Percentiles rank a stretch among this genome's conserved stretches.
Conservation (phyloP, 2,113 vertebrate species). For the Otolemur garnettii region DNA sequence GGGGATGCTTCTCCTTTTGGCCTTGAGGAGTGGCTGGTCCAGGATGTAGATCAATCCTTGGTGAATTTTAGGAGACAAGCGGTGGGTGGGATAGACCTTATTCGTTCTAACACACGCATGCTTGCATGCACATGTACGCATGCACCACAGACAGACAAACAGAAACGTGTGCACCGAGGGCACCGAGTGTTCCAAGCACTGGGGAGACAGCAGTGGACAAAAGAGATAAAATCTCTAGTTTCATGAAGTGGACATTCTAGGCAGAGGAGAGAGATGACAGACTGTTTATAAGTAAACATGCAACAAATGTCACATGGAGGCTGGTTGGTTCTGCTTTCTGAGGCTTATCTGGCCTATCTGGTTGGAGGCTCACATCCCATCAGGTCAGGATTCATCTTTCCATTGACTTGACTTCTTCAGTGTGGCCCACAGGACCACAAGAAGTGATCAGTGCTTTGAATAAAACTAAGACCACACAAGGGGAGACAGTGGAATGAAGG, state of each 20-base stretch:
- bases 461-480: neutral
- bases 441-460: neutral
- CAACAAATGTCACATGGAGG: neutral
- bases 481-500: neutral
- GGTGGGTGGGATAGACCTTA: neutral
- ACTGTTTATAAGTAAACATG: neutral
- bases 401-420: neutral
- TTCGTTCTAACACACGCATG: neutral
- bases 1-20: neutral
- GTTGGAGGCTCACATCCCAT: neutral
- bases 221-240: neutral
- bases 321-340: too few relatives aligned
- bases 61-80: neutral
- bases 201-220: neutral
- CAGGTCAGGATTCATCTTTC: neutral
- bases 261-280: neutral
- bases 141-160: too few relatives aligned
- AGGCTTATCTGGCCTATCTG: neutral
- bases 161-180: accelerated
- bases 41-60: neutral
- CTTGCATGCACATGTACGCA: neutral
- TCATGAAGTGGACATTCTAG: neutral
- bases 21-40: neutral
- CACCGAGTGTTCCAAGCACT: neutral
- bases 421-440: neutral